These are phyloP conservation scores for Coracopsis vasa DNA, from an alignment of 2,113 vertebrate genomes.

Conservation along the genomic window DNA sequence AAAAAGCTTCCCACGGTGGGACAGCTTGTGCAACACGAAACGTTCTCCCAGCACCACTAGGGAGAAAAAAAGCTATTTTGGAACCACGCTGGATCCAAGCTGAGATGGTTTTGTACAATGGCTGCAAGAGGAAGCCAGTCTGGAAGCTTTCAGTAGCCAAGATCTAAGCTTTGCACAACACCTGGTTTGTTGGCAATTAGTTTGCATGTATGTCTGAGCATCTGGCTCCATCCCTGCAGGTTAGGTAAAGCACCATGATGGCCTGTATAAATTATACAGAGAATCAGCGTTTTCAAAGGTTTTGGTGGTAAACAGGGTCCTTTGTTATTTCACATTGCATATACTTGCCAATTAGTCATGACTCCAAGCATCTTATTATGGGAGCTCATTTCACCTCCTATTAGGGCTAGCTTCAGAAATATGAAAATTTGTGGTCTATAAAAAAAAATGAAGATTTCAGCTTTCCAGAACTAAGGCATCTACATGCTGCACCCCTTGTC, in stretches of 20 bases:
- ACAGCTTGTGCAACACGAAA: not conserved
- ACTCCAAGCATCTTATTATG: not conserved
- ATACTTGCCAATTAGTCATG: not conserved
- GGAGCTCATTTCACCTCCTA: not conserved
- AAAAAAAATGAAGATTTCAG: not conserved
- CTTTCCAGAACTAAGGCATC: not conserved
- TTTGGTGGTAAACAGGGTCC: not conserved
- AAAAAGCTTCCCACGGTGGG: not conserved
- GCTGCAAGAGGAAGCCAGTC: not conserved
- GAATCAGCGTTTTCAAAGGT: not conserved
- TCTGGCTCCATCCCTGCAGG: not conserved
- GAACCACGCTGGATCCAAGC: not conserved
- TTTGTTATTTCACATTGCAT: not conserved
- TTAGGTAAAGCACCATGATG: not conserved
- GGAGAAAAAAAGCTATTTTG: not conserved
- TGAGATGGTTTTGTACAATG: not conserved
- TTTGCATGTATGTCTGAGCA: not conserved
- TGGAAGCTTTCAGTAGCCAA: not conserved
- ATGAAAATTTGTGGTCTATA: not conserved
- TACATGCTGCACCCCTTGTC: not conserved
- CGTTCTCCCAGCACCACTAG: not conserved
- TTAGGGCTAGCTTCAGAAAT: not conserved
- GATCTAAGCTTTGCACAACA: not conserved
- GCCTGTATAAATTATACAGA: not conserved
- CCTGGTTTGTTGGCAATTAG: not conserved